Base-by-base conservation (phyloP, 2,113 vertebrate species). In the Callithrix jacchus region DNA sequence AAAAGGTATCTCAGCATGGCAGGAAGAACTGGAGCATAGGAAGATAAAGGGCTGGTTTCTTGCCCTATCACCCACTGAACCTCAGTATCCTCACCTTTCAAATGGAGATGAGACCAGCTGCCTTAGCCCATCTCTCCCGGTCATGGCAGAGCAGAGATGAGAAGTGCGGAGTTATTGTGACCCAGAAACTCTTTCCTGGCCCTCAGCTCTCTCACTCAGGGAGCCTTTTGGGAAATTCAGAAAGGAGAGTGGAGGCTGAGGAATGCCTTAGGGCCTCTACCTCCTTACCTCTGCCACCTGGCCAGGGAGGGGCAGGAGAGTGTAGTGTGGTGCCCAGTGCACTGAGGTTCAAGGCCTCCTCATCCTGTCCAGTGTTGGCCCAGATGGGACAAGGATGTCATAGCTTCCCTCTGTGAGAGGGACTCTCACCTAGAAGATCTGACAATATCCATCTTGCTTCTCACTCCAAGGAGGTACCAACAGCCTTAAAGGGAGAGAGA, bases 401-500 rank as follows among this genome's bases (percentile, higher is more conserved):
- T 0, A 87, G 68, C 82, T 93, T 81, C 56, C 61, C 86, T 91
- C 74, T 25, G 40, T 45, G 70, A 87, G 66, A 86, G 77, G 54
- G 61, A 13, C 61, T 88, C 83, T 42, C 85, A 90, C n/a, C 70
- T 68, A 18, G 32, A 90, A 61, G 89, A 74, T 32, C 86, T 37
- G 73, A 56, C 76, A 73, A 4, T 25, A 68, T 27, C 37, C 40
- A 35, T 30, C 84, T 42, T 42, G 7, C 73, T 89, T 47, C 70
- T 93, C 23, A 84, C 61, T 74, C 74, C 83, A 49, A 74, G 87
- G n/a, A 71, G 86, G 64, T 56, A 52, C 85, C 85, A 73, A 79
- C 30, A 86, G 81, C 90, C 84, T 95, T 95, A 94, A 85, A 71
- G 56, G 37, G 58, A 87, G 56, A 45, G 68, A 91, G 70, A 71